Conservation (phyloP, 2,797 vertebrate species). For the Thripadectes ignobilis region DNA sequence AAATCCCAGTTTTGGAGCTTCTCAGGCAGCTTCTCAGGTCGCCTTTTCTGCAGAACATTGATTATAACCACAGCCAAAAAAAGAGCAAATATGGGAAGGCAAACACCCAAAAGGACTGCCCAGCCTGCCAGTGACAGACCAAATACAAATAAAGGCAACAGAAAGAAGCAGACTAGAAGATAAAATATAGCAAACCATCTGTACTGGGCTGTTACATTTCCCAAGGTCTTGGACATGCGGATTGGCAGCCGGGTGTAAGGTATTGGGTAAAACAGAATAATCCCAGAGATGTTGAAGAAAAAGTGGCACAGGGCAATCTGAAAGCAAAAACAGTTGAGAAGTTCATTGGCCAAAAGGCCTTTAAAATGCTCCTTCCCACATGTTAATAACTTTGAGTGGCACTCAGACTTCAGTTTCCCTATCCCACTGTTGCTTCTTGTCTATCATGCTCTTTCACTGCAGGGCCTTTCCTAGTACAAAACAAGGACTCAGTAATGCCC, state of each 20-base stretch:
- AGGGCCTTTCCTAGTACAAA: background rate
- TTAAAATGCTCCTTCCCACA: background rate
- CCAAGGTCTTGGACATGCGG: conserved; percentile 85
- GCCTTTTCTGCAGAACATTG: conserved; percentile 84
- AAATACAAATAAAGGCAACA: conserved; percentile 83
- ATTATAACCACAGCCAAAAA: conserved; percentile 76
- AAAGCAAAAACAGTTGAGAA: conserved; percentile 43
- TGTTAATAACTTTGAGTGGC: background rate
- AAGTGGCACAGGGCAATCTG: conserved; percentile 96
- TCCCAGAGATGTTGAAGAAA: conserved; percentile 95
- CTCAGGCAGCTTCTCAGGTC: conserved; percentile 75
- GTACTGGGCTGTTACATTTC: conserved; percentile 85
- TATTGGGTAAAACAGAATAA: conserved; percentile 90
- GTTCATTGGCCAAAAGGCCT: background rate
- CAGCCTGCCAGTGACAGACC: conserved; percentile 91
- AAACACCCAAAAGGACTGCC: conserved; percentile 86
- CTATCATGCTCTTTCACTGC: background rate
- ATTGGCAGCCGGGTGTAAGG: conserved; percentile 89
- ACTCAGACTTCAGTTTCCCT: background rate
- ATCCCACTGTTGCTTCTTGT: background rate
- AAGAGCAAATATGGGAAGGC: conserved; percentile 76
- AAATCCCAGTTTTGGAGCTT: conserved; percentile 88
- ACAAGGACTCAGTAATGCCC: background rate
- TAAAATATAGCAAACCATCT: conserved; percentile 91
- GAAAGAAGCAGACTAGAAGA: conserved; percentile 85